Evolutionary conservation across 64 coral and sea anemone genomes (phyloP), one percentile per base, ranked within the genome.

Genomic region (Orbicella faveolata): DNA sequence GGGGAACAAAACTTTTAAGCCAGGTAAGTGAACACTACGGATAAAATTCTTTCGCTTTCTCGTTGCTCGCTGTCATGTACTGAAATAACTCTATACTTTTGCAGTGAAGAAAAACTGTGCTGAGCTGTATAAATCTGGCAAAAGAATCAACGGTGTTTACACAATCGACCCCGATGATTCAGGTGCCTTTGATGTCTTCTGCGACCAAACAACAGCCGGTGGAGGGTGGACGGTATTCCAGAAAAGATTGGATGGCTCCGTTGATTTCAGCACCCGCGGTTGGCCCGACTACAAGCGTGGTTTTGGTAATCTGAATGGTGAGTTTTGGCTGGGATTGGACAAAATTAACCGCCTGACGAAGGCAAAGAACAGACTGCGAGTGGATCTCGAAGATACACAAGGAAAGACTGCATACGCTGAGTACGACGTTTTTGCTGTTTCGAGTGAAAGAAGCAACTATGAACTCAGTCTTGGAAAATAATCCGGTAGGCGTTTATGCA

Each of bases 241-340:
- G 26, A 81, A 75, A 14, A 74, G 90, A 83, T 19, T 66, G 52
- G 81, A 91, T 37, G 90, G 90, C 72, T 86, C 81, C 1, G 90
- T 77, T 65, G 84, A 86, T 39, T 91, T 91, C 53, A 30, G 30
- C 30, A 67, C 85, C 13, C 74, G 90, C 23, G 64, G 15, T 13
- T 92, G 90, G 90, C 0, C 14, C 9, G 90, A 92, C 39, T 92
- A 87, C 73, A 78, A 64, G 30, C 6, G 11, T 20, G 90, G 90
- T 0, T 92, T 92, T 86, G 90, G 90, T 8, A 70, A 53, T 10
- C 39, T 69, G 3, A 52, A 21, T 69, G 61, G 82, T 4, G 90
- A 92, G 41, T 92, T 92, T 76, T 92, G 90, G 90, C 82, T 92
- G 1, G 90, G 90, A 79, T 68, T 86, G 18, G 90, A 86, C 25